Conservation (phyloP, 2,113 vertebrate species). For the Corynorhinus townsendii region DNA sequence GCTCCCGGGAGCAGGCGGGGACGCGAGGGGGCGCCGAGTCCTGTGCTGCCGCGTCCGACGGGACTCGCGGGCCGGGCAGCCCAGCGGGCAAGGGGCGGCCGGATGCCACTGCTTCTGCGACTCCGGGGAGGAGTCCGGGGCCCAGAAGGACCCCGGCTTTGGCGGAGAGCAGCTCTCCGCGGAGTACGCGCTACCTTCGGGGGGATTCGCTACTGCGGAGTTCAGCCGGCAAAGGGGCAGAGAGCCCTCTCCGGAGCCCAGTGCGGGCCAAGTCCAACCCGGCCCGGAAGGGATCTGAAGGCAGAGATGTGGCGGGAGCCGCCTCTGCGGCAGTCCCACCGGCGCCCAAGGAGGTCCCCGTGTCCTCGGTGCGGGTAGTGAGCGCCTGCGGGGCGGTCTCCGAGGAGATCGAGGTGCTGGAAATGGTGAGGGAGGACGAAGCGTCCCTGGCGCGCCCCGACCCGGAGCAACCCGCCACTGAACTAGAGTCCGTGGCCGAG, state of each 20-base stretch:
- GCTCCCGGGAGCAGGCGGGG: slow-evolving; percentile 80
- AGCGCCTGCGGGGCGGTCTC: slow-evolving; percentile 57
- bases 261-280: slow-evolving; percentile 54
- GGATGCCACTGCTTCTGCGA: not conserved
- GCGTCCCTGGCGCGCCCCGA: slow-evolving; percentile 52
- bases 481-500: slow-evolving; percentile 57
- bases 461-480: slow-evolving; percentile 48
- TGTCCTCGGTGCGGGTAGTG: slow-evolving; percentile 56
- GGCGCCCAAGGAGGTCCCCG: not conserved
- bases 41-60: not conserved
- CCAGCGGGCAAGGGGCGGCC: slow-evolving; percentile 27
- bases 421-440: slow-evolving; percentile 78
- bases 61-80: slow-evolving; percentile 39
- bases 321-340: not conserved
- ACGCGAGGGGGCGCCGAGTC: slow-evolving; percentile 2
- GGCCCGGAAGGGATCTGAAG: slow-evolving; percentile 19
- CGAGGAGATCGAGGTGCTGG: slow-evolving; percentile 84
- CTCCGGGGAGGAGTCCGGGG: slow-evolving; percentile 49
- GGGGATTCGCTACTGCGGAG: slow-evolving; percentile 45
- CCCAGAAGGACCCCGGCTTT: slow-evolving; percentile 55
- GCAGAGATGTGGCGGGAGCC: not conserved
- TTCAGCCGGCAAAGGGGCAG: slow-evolving; percentile 34
- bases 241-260: slow-evolving; percentile 59
- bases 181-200: slow-evolving; percentile 20
- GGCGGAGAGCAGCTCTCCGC: slow-evolving; percentile 63